Base-by-base conservation (phyloP, 2,888 invertebrate genomes). In the Lasioglossum malachurum region DNA sequence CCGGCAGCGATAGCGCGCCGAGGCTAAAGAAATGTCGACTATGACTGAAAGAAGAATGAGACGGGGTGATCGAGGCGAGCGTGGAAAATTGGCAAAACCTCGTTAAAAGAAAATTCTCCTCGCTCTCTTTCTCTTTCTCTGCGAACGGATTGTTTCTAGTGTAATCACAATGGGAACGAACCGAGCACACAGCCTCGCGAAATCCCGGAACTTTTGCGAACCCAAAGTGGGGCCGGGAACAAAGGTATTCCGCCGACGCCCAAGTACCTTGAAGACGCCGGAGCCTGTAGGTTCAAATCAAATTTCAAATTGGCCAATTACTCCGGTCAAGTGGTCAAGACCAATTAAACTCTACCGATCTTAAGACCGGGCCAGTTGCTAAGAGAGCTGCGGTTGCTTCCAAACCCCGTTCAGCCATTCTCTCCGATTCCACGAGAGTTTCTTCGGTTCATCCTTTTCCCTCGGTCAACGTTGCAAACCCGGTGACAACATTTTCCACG, bases 311-410 rank as follows among this genome's bases (percentile, higher is more conserved):
- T 49, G 90, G 86, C 82, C 92, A 93, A 93, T 93, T 92, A 91
- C 91, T 92, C 91, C 88, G 91, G 92, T 91, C 91, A 91, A 92
- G 88, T 88, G 89, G 90, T 87, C 91, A 90, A 88, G 90, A 90
- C 90, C 93, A 93, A 93, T 93, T 93, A 93, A 92, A 92, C 91
- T 78, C 76, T 38, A 35, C 19, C 75, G 78, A 80, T 79, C 86
- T 86, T 80, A 73, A 86, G 78, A 80, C 60, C 74, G 16, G 72
- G 49, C 16, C 44, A 69, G 60, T 64, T n/a, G 85, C 41, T 71
- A 78, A 84, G 78, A 78, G 78, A 60, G 64, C 73, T 41, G 75
- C 38, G 78, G 81, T 84, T 67, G 85, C 71, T 86, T 78, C 64
- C 86, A 87, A 86, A 89, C 82, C 84, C 86, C 60, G 4, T 19